Evolutionary conservation across 2,888 invertebrate species (phyloP), one percentile per base, ranked within the genome.

Genomic region (Lobophora halterata): DNA sequence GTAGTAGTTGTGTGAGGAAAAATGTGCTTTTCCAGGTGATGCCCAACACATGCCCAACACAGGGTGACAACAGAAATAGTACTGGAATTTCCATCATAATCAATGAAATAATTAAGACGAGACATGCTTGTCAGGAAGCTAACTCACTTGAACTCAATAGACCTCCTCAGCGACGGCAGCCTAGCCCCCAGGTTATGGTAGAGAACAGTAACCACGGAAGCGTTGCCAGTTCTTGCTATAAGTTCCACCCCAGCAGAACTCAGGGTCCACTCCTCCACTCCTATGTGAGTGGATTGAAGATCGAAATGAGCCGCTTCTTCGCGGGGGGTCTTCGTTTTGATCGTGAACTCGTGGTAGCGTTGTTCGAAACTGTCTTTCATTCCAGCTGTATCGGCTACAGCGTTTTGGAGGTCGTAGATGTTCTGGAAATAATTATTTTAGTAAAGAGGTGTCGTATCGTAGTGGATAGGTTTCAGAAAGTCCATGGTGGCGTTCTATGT

Each of bases 151-250:
- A 89, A 85, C 62, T 91, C 89, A 46, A 90, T 88, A 33, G 79
- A 79, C 47, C 90, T 86, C 30, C 90, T 89, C 35, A 92, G 72
- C 0, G 88, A 88, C 0, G 93, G 92, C 43, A 93, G 74, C 54
- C 91, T 90, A 2, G 88, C 78, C 3, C 90, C 89, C 38, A 93
- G 71, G 56, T 92, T 91, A 55, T 89, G 90, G 65, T 92, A 93
- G 49, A 90, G 83, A 3, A 91, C 86, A 9, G 90, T 88, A 5
- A 90, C 85, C 1, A 85, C 70, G 0, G 82, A 71, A 2, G 70
- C 69, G 17, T 80, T 81, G 1, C 68, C 71, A n/a, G 56, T 65
- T 20, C 66, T 65, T 0, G 67, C 68, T 1, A 65, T 41, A n/a
- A 86, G 49, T 32, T 87, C 85, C 3, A 83, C 77, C 0, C 77